phyloP scores from a whole-genome alignment of 2,888 invertebrate genomes.

The Phorcus lineatus region DNA sequence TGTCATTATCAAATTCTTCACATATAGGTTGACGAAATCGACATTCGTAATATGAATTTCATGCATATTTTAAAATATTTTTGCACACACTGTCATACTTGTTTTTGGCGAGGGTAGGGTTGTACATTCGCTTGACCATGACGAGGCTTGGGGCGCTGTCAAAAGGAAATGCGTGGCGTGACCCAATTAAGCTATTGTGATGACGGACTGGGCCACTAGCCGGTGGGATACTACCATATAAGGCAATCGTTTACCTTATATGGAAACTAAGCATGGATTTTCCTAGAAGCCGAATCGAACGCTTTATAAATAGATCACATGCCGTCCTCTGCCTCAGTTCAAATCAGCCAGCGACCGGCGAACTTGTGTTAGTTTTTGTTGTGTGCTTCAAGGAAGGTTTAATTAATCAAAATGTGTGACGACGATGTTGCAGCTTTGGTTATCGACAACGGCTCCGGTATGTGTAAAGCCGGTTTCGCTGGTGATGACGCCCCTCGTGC shows the following conservation, averaged over 20 bases:
- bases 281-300: neutral
- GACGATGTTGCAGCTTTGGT: constrained; percentile 17
- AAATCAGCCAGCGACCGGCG: neutral
- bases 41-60: too few relatives aligned
- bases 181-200: too few relatives aligned
- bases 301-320: constrained; percentile 3
- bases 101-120: too few relatives aligned
- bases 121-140: too few relatives aligned
- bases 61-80: too few relatives aligned
- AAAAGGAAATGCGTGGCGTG: too few relatives aligned
- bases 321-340: neutral
- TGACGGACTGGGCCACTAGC: too few relatives aligned
- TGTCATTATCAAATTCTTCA: too few relatives aligned
- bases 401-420: constrained; percentile 13
- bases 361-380: neutral
- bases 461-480: constrained; percentile 18
- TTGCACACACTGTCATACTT: too few relatives aligned
- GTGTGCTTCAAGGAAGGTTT: neutral
- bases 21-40: too few relatives aligned
- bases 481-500: constrained; percentile 11
- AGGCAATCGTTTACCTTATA: neutral
- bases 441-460: constrained; percentile 19
- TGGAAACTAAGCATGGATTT: neutral
- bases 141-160: too few relatives aligned
- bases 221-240: neutral